These are phyloP conservation scores for Lucinisca nassula DNA, from an alignment of 2,888 invertebrate species.

Conservation along the genomic window DNA sequence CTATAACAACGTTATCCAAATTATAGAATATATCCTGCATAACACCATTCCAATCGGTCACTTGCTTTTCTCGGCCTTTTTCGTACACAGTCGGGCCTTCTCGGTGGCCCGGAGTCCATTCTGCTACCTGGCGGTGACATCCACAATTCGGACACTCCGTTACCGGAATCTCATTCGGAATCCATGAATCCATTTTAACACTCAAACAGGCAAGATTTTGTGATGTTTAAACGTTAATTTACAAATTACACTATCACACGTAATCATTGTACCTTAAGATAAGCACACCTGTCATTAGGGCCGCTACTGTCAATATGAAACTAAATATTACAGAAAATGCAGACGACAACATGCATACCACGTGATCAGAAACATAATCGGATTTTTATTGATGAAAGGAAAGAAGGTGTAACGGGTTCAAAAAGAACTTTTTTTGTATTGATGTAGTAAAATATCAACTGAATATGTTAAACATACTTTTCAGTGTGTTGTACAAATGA, in stretches of 20 bases:
- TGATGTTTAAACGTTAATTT: constrained; percentile 14
- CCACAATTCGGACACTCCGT: neutral
- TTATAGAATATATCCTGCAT: constrained; percentile 70
- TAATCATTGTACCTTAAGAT: constrained; percentile 19
- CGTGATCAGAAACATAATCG: constrained; percentile 59
- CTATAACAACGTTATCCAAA: constrained; percentile 60
- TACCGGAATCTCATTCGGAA: neutral
- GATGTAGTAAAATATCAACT: constrained; percentile 1
- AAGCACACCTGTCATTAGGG: constrained; percentile 49
- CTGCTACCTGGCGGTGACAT: neutral
- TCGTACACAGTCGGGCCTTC: neutral
- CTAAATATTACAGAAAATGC: constrained; percentile 39
- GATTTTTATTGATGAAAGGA: constrained; percentile 63
- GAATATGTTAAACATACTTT: neutral
- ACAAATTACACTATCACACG: constrained; percentile 8
- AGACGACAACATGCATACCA: constrained; percentile 49
- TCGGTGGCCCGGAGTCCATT: neutral
- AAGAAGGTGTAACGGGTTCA: constrained; percentile 51
- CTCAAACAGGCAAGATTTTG: neutral
- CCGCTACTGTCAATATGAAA: constrained; percentile 30
- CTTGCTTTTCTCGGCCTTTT: constrained; percentile 49
- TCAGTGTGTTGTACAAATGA: neutral
- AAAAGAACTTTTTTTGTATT: constrained; percentile 13
- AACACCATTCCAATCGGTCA: constrained; percentile 66
- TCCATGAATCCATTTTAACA: constrained; percentile 4